Evolutionary conservation across 2,888 invertebrate genomes (phyloP).

Genomic region (Plebejus melissa): DNA sequence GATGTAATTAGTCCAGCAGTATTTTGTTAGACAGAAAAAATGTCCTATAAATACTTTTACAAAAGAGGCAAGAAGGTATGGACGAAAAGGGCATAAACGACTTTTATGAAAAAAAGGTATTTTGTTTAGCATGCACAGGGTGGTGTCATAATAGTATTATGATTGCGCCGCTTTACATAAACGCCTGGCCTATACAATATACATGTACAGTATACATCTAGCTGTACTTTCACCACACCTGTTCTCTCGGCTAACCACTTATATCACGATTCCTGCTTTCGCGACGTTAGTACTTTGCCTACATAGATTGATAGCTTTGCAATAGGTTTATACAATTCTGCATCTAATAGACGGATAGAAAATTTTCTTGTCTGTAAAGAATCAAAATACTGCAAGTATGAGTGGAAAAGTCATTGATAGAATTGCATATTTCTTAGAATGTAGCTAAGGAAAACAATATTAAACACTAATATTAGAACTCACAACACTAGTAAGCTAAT

Average conservation of each 20-base stretch:
- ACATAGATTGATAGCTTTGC: neutral
- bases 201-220: slow-evolving; percentile 20
- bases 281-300: slow-evolving; percentile 15
- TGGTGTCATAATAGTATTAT: slow-evolving; percentile 37
- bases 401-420: neutral
- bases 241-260: slow-evolving; percentile 19
- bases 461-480: neutral
- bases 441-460: neutral
- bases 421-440: neutral
- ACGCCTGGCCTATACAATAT: slow-evolving; percentile 24
- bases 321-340: neutral
- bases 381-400: too few relatives aligned
- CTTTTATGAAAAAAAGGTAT: slow-evolving; percentile 18
- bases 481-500: neutral
- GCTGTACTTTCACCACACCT: slow-evolving; percentile 47
- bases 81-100: too few relatives aligned
- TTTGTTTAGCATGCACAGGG: slow-evolving; percentile 37
- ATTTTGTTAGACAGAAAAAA: too few relatives aligned
- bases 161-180: slow-evolving; percentile 29
- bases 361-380: too few relatives aligned
- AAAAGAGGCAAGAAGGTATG: too few relatives aligned
- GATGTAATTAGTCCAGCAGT: neutral
- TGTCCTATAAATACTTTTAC: too few relatives aligned
- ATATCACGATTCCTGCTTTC: slow-evolving; percentile 23
- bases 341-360: too few relatives aligned